Base-by-base conservation (phyloP, 2,888 invertebrate genomes). In the Lasioglossum malachurum region DNA sequence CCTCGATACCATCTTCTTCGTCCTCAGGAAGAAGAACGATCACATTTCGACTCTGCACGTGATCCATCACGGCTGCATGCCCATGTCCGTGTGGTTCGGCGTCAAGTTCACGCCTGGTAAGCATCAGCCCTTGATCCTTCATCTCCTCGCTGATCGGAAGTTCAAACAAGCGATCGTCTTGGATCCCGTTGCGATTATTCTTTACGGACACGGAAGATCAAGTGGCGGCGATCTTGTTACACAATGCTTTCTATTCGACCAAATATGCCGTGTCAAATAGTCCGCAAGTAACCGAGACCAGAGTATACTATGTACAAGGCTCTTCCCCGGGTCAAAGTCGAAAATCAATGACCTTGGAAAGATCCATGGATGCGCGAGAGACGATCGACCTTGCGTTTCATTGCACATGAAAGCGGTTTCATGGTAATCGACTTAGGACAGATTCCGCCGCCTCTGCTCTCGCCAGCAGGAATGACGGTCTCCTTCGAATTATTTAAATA, bases 11-110 rank as follows among this genome's bases (percentile, higher is more conserved):
- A 97, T 98, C 94, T 99, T 99, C 96, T 99, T 99, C 96, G 97
- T 99, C 86, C 96, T 99, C 96, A 97, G 99, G 82, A 99, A 99
- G 96, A 98, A 99, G 95, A 97, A 97, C 95, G 97, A 98, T 95
- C 99, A 99, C 94, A 98, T 99, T 86, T 98, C 98, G 75, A 98
- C 98, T 38, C 96, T 99, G 60, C 99, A 99, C 95, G 98, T 99
- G 75, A 98, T 99, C 92, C 99, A 99, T 95, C 99, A 99, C 94
- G 98, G 98, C 73, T 97, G 98, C 90, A 99, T 99, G 99, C 99
- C 99, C 7, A 97, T 98, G 95, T 98, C 98, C 14, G 98, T 98
- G 82, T 98, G 98, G 98, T 98, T 98, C 95, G 98, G 98, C 83
- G 98, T 98, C 89, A 98, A 98, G 95, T 98, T 98, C 95, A 98